Evolutionary conservation across 2,797 vertebrate species (phyloP), one percentile per base, ranked within the genome.

Genomic region (Pseudopleuronectes americanus): DNA sequence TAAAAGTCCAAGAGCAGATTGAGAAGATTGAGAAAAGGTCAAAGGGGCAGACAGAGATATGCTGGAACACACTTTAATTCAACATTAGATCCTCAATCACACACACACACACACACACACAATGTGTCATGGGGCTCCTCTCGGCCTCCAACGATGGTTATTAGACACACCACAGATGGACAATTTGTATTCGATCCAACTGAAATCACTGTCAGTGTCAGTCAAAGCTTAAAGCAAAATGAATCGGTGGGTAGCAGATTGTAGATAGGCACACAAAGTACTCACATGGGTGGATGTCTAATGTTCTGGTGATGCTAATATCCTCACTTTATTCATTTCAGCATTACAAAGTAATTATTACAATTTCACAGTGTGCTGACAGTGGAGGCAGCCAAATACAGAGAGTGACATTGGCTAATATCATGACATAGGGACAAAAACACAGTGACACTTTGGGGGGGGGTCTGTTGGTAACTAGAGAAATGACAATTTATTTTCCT

Each of bases 91-190:
- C 49, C 31, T 19, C 5, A 19, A 8, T 16, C 7, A 24, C 57
- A 52, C 48, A 43, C 61, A 38, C 52, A 57, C 4, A 22, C 21
- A 43, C 38, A 63, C 71, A 70, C 52, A 57, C 84, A 57, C 7
- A 64, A 7, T 45, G 43, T 19, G 43, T 45, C 43, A 45, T 19
- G 14, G 70, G 80, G 56, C 60, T 71, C 68, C 65, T 59, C 76
- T 47, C 6, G 17, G 59, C 69, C 58, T 79, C 74, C 48, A 66
- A 70, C 72, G 57, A 67, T 63, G 71, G 64, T 84, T 85, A 89
- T 86, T 82, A 86, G 80, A 79, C 77, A 53, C 64, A 58, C 45
- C 81, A 76, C 81, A 89, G 85, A 91, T 90, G 84, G 88, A 80
- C 73, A 48, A 45, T 83, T 65, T 86, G 84, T 76, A 66, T 54